phyloP scores from a whole-genome alignment of 30 jellyfish, hydroid and myxozoan species.

The Aurelia aurita complex sp. Pacific region DNA sequence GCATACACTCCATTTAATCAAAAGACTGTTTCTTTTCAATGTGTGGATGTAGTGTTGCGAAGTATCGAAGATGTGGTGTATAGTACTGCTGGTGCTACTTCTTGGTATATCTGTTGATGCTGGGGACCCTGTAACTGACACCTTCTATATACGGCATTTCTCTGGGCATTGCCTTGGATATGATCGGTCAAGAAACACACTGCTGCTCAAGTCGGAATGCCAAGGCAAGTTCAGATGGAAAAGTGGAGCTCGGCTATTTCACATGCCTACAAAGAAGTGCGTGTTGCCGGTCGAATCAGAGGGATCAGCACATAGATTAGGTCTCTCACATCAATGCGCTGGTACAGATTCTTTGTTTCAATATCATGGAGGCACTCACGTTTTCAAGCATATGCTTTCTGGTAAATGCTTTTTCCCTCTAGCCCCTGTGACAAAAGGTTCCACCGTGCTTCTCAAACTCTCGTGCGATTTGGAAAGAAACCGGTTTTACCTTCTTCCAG shows the following conservation, averaged over 20 bases:
- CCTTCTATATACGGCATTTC: slow-evolving; percentile 40
- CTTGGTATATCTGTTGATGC: not conserved
- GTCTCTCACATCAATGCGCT: slow-evolving; percentile 25
- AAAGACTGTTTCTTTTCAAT: too few species aligned
- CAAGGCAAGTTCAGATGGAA: slow-evolving; percentile 49
- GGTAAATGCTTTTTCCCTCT: slow-evolving; percentile 15
- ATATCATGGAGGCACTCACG: not conserved
- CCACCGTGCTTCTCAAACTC: not conserved
- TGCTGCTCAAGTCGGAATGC: slow-evolving; percentile 23
- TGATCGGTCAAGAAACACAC: slow-evolving; percentile 2
- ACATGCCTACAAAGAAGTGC: slow-evolving; percentile 30
- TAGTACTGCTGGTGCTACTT: not conserved
- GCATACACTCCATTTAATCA: too few species aligned
- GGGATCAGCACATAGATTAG: not conserved
- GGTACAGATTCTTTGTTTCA: slow-evolving; percentile 49
- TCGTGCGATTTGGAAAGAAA: not conserved
- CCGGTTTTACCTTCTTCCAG: slow-evolving; percentile 25
- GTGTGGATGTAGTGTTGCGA: too few species aligned
- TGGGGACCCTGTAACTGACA: not conserved
- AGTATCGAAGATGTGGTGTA: not conserved
- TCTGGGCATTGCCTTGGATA: slow-evolving; percentile 50
- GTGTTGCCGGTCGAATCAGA: slow-evolving; percentile 13
- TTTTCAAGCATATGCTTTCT: slow-evolving; percentile 25
- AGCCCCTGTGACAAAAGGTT: not conserved
- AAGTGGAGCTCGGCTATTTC: slow-evolving; percentile 40